Conservation (phyloP, 2,888 invertebrate species). For the Antitype chi region DNA sequence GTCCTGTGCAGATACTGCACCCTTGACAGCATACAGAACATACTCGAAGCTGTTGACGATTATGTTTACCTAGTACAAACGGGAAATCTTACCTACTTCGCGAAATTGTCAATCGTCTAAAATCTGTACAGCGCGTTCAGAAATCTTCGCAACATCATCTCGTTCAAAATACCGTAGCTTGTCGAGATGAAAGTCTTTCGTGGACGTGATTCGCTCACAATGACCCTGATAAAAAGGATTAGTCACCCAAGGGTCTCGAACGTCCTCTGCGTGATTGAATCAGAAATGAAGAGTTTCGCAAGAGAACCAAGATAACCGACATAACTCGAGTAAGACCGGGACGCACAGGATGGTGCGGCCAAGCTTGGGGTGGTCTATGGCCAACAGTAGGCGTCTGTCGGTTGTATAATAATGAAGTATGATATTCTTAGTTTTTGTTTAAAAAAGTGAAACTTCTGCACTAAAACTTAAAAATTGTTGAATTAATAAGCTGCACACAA, state of each 20-base stretch:
- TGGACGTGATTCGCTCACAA: neutral
- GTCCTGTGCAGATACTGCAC: neutral
- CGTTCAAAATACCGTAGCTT: neutral
- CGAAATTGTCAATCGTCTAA: neutral
- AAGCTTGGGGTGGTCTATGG: neutral
- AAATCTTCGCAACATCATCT: neutral
- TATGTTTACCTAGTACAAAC: neutral
- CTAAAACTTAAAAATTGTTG: neutral
- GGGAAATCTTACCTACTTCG: neutral
- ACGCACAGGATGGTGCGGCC: too few relatives aligned
- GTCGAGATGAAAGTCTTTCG: neutral
- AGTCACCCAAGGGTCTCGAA: neutral
- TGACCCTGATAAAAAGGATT: neutral
- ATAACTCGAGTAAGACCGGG: too few relatives aligned
- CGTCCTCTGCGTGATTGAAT: neutral
- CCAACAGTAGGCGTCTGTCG: neutral
- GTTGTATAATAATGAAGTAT: neutral
- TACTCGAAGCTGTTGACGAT: neutral
- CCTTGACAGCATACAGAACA: neutral
- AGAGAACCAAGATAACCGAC: neutral
- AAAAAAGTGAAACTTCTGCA: slow-evolving; percentile 7
- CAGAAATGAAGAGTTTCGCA: neutral
- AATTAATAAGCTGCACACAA: slow-evolving; percentile 9
- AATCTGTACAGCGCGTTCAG: neutral
- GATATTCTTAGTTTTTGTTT: neutral